A percentile compares a stretch with the other conserved stretches of the same genome.
Conservation (phyloP, 2,113 vertebrate genomes). For the Recurvirostra avosetta region DNA sequence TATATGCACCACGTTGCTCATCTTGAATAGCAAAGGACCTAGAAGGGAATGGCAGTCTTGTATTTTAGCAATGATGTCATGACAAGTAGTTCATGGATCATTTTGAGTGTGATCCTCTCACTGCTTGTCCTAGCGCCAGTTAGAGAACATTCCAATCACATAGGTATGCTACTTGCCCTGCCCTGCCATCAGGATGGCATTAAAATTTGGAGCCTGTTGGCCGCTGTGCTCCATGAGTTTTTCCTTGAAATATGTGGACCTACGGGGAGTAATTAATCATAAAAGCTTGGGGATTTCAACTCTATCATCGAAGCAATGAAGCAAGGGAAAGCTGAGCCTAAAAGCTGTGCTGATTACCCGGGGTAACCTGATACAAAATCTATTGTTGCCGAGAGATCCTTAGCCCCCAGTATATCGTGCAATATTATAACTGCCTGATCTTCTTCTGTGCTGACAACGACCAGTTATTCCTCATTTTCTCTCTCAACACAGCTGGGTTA, state of each 20-base stretch:
- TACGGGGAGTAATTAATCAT: slow-evolving; percentile 86
- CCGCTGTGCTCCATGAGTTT: slow-evolving; percentile 59
- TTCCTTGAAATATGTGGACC: slow-evolving; percentile 79
- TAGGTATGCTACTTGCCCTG: neutral
- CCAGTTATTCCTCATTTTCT: slow-evolving; percentile 78
- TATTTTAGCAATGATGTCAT: neutral
- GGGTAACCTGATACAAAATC: slow-evolving; percentile 94
- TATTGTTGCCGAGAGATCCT: slow-evolving; percentile 88
- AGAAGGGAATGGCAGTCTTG: neutral
- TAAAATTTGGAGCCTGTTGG: slow-evolving; percentile 73
- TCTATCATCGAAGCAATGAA: slow-evolving; percentile 82
- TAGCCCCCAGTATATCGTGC: slow-evolving; percentile 79
- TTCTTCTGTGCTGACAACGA: slow-evolving; percentile 72
- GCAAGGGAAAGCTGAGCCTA: slow-evolving; percentile 89
- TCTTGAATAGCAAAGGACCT: neutral
- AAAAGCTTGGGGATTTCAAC: slow-evolving; percentile 87
- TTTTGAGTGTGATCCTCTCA: neutral
- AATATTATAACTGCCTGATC: slow-evolving; percentile 84
- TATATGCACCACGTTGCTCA: neutral
- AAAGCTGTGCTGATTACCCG: slow-evolving; percentile 87
- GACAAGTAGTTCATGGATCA: neutral
- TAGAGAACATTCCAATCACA: neutral
- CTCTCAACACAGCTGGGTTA: slow-evolving; percentile 75
- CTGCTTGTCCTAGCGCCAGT: neutral
- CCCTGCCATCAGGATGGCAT: slow-evolving; percentile 53